These are phyloP conservation scores for Agrotis ipsilon DNA, from an alignment of 2,888 invertebrate species.

Conservation along the genomic window DNA sequence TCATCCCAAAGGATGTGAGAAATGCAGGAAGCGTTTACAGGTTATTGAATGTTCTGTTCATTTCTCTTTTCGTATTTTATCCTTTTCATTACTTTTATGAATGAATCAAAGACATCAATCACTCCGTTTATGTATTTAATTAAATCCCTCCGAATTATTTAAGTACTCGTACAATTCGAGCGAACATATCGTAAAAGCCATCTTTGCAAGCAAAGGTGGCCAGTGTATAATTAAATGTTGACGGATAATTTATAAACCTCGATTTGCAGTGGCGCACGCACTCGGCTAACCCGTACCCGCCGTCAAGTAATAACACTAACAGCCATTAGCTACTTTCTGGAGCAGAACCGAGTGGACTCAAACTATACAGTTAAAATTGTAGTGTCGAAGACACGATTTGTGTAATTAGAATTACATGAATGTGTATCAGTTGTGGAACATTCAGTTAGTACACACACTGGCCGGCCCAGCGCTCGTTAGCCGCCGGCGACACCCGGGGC, in stretches of 20 bases:
- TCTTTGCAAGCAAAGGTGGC: slow-evolving; percentile 69
- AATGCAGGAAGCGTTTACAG: slow-evolving; percentile 46
- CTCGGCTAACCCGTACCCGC: slow-evolving; percentile 49
- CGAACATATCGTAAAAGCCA: slow-evolving; percentile 68
- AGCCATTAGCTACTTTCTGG: slow-evolving; percentile 66
- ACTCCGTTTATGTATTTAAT: slow-evolving; percentile 61
- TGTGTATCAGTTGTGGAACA: slow-evolving; percentile 52
- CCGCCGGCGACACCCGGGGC: slow-evolving; percentile 70
- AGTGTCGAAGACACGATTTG: slow-evolving; percentile 53
- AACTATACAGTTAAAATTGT: slow-evolving; percentile 53
- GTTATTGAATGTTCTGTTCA: slow-evolving; percentile 35
- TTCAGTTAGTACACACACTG: slow-evolving; percentile 55
- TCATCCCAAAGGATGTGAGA: slow-evolving; percentile 70
- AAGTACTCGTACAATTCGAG: slow-evolving; percentile 57
- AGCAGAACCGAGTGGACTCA: slow-evolving; percentile 67
- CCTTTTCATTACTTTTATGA: slow-evolving; percentile 14
- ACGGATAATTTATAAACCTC: slow-evolving; percentile 77
- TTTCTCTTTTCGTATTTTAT: slow-evolving; percentile 18
- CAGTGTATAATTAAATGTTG: slow-evolving; percentile 76
- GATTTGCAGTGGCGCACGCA: slow-evolving; percentile 68
- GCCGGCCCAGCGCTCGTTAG: slow-evolving; percentile 66
- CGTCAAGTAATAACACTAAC: slow-evolving; percentile 55
- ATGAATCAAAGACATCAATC: slow-evolving; percentile 54
- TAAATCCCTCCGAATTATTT: slow-evolving; percentile 60
- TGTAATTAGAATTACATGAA: slow-evolving; percentile 50